phyloP scores from a whole-genome alignment of 2,797 vertebrate genomes.

The Pseudochirops cupreus region DNA sequence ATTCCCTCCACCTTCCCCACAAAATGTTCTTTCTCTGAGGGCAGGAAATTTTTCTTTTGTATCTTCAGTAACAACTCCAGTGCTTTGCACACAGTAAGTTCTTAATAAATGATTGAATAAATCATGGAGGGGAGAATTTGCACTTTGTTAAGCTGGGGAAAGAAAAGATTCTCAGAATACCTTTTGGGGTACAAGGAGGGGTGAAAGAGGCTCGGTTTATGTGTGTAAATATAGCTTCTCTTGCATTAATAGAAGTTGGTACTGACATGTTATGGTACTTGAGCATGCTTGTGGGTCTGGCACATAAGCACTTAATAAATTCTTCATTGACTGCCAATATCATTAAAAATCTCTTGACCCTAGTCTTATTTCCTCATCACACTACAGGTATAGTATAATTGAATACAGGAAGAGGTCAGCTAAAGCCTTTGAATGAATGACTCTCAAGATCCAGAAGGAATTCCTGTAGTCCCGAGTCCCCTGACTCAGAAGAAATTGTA shows the following conservation, averaged over 20 bases:
- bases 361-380: neutral
- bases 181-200: neutral
- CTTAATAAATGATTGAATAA: neutral
- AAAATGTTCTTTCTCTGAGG: neutral
- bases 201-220: neutral
- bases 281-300: neutral
- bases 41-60: neutral
- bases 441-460: constrained; percentile 42
- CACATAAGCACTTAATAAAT: neutral
- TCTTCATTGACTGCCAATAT: constrained; percentile 42
- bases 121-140: neutral
- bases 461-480: neutral
- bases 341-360: constrained; percentile 15
- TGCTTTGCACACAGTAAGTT: neutral
- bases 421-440: constrained; percentile 11
- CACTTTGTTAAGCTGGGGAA: neutral
- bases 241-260: neutral
- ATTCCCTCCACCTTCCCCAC: neutral
- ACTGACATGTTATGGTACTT: neutral
- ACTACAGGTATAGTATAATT: constrained; percentile 27
- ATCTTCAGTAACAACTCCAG: neutral
- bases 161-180: neutral
- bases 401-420: constrained; percentile 10
- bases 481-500: constrained; percentile 40
- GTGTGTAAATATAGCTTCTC: neutral